These are phyloP conservation scores for Spodoptera littoralis DNA, from an alignment of 2,888 invertebrate genomes.

Conservation along the genomic window DNA sequence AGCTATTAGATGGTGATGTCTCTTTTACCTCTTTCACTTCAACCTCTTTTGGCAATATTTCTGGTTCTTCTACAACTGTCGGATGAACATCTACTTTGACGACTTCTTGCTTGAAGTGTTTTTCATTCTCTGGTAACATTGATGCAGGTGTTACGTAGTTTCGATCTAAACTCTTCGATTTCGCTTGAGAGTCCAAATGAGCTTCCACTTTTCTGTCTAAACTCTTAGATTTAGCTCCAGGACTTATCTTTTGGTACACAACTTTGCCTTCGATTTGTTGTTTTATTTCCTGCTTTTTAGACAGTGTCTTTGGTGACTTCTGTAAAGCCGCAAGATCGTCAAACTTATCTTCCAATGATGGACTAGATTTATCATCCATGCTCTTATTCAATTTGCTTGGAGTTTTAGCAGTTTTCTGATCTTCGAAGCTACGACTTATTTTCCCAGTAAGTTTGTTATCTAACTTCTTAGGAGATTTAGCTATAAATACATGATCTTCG, in stretches of 20 bases:
- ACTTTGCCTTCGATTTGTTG: constrained; percentile 91
- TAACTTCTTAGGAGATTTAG: constrained; percentile 92
- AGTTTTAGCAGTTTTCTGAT: constrained; percentile 87
- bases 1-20: constrained; percentile 78
- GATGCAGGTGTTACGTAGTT: constrained; percentile 87
- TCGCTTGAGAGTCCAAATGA: constrained; percentile 88
- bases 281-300: constrained; percentile 89
- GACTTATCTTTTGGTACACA: constrained; percentile 88
- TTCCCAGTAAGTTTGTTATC: constrained; percentile 90
- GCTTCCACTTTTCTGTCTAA: constrained; percentile 90
- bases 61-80: constrained; percentile 69
- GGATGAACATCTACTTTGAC: constrained; percentile 86
- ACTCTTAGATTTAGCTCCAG: constrained; percentile 90
- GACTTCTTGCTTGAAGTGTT: constrained; percentile 85
- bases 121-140: constrained; percentile 76
- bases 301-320: constrained; percentile 89
- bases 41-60: constrained; percentile 63
- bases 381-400: constrained; percentile 90
- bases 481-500: constrained; percentile 93
- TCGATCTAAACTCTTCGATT: constrained; percentile 91
- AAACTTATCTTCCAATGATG: constrained; percentile 90
- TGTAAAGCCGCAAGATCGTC: constrained; percentile 88
- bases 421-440: constrained; percentile 90
- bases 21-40: constrained; percentile 68
- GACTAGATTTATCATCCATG: constrained; percentile 89